Evolutionary conservation across 2,888 invertebrate genomes (phyloP).

Genomic region (Cecidostiba fungosa): DNA sequence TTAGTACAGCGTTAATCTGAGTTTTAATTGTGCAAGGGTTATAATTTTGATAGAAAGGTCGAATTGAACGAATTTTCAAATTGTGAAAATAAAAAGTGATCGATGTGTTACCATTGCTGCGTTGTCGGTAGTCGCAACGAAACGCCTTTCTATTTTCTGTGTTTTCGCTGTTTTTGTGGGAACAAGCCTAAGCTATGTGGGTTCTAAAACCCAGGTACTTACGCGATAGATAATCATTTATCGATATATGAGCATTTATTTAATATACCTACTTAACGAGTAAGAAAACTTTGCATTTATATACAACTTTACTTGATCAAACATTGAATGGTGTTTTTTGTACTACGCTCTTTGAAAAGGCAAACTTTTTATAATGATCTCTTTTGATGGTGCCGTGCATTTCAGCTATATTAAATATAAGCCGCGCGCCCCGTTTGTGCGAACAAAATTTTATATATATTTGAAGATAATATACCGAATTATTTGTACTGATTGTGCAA

Average conservation of each 20-base stretch:
- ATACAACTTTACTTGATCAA: conserved; percentile 49
- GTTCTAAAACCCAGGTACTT: conserved; percentile 47
- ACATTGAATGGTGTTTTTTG: conserved; percentile 50
- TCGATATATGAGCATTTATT: conserved; percentile 57
- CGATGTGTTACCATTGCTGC: conserved; percentile 58
- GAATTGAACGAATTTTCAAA: conserved; percentile 34
- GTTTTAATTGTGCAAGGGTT: conserved; percentile 18
- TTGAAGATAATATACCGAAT: conserved; percentile 6
- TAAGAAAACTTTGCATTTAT: conserved; percentile 60
- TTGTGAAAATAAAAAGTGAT: conserved; percentile 48
- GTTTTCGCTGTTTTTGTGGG: conserved; percentile 42
- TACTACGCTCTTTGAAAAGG: conserved; percentile 38
- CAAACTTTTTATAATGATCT: conserved; percentile 53
- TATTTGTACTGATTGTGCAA: conserved; percentile 28
- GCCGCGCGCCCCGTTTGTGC: not conserved
- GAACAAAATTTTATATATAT: conserved; percentile 48
- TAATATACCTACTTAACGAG: conserved; percentile 35
- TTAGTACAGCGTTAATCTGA: conserved; percentile 25
- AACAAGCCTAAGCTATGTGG: conserved; percentile 52
- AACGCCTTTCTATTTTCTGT: conserved; percentile 47
- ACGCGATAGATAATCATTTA: conserved; percentile 54
- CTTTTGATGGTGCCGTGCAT: conserved; percentile 12
- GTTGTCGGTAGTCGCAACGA: conserved; percentile 43
- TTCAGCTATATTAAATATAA: conserved; percentile 8
- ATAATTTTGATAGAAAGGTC: conserved; percentile 24